These are phyloP conservation scores for Eupsilia transversa DNA, from an alignment of 2,888 invertebrate species.

Conservation along the genomic window DNA sequence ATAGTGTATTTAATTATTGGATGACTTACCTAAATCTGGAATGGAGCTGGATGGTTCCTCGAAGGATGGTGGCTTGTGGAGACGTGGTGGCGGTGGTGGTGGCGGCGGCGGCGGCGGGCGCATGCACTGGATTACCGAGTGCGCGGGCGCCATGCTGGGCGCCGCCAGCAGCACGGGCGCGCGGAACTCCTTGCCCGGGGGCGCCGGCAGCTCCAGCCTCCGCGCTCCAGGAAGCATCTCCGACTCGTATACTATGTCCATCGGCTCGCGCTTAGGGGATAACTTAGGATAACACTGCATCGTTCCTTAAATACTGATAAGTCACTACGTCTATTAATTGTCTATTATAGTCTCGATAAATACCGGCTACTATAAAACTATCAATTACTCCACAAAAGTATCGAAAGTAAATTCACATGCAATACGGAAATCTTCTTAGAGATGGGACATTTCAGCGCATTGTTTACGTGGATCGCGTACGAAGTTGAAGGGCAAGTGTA, in stretches of 20 bases:
- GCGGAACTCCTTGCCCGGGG: conserved; percentile 88
- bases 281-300: conserved; percentile 89
- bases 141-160: conserved; percentile 79
- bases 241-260: conserved; percentile 82
- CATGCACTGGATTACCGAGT: conserved; percentile 89
- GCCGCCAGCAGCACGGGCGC: conserved; percentile 85
- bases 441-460: conserved; percentile 77
- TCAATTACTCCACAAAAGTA: conserved; percentile 71
- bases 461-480: conserved; percentile 74
- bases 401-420: conserved; percentile 70
- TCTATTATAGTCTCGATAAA: conserved; percentile 63
- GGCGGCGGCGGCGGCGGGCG: conserved; percentile 88
- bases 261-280: conserved; percentile 85
- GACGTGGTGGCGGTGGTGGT: conserved; percentile 88
- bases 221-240: conserved; percentile 82
- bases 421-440: conserved; percentile 77
- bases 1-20: conserved; percentile 1
- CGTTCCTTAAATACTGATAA: conserved; percentile 75
- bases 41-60: conserved; percentile 97
- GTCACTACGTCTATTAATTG: conserved; percentile 68
- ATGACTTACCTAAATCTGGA: conserved; percentile 95
- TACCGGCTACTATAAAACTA: conserved; percentile 66
- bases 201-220: conserved; percentile 87
- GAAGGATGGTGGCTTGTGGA: conserved; percentile 89
- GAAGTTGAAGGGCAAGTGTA: conserved; percentile 75